Conservation (phyloP, 2,113 vertebrate species). For the Solenodon paradoxus region DNA sequence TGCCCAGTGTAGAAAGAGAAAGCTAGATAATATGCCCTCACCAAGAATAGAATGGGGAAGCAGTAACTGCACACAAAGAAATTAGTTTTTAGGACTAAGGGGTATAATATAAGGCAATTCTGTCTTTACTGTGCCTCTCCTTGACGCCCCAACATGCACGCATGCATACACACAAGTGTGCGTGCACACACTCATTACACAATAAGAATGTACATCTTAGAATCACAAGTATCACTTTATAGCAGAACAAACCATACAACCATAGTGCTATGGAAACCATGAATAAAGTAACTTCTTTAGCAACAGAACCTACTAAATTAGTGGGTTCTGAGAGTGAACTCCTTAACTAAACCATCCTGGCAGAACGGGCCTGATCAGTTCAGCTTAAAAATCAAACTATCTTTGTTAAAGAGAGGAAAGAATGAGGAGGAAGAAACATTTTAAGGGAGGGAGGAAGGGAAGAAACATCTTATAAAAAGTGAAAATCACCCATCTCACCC, state of each 20-base stretch:
- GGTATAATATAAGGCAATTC: neutral
- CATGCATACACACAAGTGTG: neutral
- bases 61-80: neutral
- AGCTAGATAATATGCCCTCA: neutral
- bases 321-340: neutral
- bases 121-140: neutral
- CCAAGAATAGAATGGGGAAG: neutral
- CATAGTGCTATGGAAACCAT: neutral
- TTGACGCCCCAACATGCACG: neutral
- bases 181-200: neutral
- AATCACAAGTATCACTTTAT: slow-evolving; percentile 14
- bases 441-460: neutral
- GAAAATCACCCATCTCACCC: neutral
- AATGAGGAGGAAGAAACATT: too few relatives aligned
- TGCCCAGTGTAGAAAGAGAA: neutral
- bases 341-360: neutral
- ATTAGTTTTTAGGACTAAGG: neutral
- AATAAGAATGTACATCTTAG: neutral
- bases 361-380: neutral
- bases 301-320: neutral
- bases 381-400: slow-evolving; percentile 25
- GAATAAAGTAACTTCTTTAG: slow-evolving; percentile 26
- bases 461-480: neutral
- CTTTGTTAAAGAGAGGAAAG: too few relatives aligned
- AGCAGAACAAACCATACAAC: neutral